Conservation (phyloP, 2,888 invertebrate genomes). For the Eilema sororculum region DNA sequence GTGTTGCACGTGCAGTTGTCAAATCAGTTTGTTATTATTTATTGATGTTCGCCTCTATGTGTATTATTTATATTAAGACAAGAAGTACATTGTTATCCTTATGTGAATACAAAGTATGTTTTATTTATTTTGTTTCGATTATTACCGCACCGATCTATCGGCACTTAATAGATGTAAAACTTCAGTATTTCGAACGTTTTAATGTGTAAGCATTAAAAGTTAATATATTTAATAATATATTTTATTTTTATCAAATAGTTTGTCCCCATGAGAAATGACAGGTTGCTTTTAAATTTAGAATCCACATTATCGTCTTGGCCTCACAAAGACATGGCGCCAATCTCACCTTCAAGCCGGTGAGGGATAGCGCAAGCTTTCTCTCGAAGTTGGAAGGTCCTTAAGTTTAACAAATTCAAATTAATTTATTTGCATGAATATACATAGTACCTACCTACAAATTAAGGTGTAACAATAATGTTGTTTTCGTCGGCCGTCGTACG, state of each 20-base stretch:
- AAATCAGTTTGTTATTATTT: conserved; percentile 42
- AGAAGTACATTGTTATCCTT: conserved; percentile 48
- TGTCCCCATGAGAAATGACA: neutral
- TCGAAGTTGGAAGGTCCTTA: too few relatives aligned
- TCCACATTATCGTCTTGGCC: too few relatives aligned
- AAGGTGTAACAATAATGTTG: too few relatives aligned
- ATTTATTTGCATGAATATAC: too few relatives aligned
- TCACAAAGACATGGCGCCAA: too few relatives aligned
- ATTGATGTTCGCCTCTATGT: conserved; percentile 47
- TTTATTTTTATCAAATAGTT: conserved; percentile 25
- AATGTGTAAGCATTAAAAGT: conserved; percentile 47
- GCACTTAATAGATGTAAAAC: conserved; percentile 29
- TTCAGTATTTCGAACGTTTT: conserved; percentile 44
- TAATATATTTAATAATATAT: conserved; percentile 31
- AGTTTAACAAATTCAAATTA: too few relatives aligned
- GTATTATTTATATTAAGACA: conserved; percentile 75
- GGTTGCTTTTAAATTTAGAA: too few relatives aligned
- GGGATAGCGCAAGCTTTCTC: too few relatives aligned
- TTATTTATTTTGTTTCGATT: conserved; percentile 38
- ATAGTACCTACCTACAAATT: too few relatives aligned
- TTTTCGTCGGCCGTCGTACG: too few relatives aligned
- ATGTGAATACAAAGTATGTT: conserved; percentile 42
- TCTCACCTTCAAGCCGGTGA: too few relatives aligned
- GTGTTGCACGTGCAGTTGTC: conserved; percentile 41
- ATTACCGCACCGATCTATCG: conserved; percentile 16